A percentile compares a stretch with the other conserved stretches of the same genome.
phyloP scores from a whole-genome alignment of 2,113 vertebrate genomes.

The Oenanthe melanoleuca region DNA sequence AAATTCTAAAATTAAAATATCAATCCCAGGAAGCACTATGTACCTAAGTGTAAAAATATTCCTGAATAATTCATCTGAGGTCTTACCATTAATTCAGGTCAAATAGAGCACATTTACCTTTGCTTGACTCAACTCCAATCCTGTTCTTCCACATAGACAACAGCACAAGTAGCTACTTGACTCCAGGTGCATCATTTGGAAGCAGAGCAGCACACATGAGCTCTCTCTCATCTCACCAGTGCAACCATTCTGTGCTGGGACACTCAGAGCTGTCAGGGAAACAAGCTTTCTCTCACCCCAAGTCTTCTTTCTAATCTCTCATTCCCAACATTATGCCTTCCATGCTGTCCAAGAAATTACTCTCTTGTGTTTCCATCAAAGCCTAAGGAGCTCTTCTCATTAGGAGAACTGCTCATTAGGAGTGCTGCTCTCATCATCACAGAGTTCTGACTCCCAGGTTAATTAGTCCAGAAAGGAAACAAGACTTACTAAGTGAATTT shows the following conservation, averaged over 20 bases:
- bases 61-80: background rate
- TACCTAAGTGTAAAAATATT: background rate
- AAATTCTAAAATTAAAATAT: background rate
- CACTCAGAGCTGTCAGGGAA: background rate
- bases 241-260: background rate
- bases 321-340: background rate
- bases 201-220: fast-evolving
- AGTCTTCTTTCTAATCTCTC: background rate
- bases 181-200: fast-evolving
- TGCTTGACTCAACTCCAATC: background rate
- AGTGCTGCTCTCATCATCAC: background rate
- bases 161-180: background rate
- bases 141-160: background rate
- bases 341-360: background rate
- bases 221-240: background rate
- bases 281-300: background rate
- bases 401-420: no score
- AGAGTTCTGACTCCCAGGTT: background rate
- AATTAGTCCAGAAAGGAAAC: background rate
- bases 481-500: background rate
- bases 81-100: background rate
- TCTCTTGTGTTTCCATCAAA: background rate
- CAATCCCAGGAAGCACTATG: background rate
- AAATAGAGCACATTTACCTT: background rate
- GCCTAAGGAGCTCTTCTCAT: background rate